Conservation (phyloP, 2,797 vertebrate species). For the Betta splendens region DNA sequence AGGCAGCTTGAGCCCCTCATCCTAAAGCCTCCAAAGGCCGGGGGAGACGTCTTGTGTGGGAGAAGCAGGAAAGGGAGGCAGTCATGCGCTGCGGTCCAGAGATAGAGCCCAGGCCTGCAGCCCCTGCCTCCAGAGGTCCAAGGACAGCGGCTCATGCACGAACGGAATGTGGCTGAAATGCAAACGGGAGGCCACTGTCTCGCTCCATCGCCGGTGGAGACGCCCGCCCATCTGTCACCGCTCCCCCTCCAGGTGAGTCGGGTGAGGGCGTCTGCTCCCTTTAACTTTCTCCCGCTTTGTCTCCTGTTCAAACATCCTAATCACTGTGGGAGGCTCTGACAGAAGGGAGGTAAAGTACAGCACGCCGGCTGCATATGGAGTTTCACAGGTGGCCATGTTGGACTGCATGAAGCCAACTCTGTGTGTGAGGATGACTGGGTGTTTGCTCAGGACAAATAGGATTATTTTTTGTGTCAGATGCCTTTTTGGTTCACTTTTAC, state of each 20-base stretch:
- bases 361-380: conserved; percentile 53
- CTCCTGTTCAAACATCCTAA: conserved; percentile 62
- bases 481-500: conserved; percentile 1
- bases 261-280: conserved; percentile 58
- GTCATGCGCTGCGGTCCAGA: conserved; percentile 29
- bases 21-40: conserved; percentile 41
- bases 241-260: conserved; percentile 49
- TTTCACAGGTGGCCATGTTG: conserved; percentile 48
- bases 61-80: conserved; percentile 63
- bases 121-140: conserved; percentile 53
- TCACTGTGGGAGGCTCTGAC: conserved; percentile 55
- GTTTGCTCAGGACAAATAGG: conserved; percentile 30
- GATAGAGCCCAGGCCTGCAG: conserved; percentile 56
- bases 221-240: conserved; percentile 56
- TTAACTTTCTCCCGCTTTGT: conserved; percentile 57
- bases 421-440: conserved; percentile 2
- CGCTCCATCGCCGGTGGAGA: conserved; percentile 35
- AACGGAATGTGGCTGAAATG: conserved; percentile 35
- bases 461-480: conserved; percentile 24
- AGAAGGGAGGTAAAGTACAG: conserved; percentile 65
- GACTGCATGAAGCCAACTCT: conserved; percentile 18
- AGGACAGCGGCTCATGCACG: conserved; percentile 52
- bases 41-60: conserved; percentile 65
- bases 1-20: conserved; percentile 34
- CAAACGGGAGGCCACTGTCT: conserved; percentile 36